Percentiles rank a stretch among this genome's conserved stretches.
phyloP scores from a whole-genome alignment of 2,797 vertebrate genomes.

The Pseudochaenichthys georgianus region DNA sequence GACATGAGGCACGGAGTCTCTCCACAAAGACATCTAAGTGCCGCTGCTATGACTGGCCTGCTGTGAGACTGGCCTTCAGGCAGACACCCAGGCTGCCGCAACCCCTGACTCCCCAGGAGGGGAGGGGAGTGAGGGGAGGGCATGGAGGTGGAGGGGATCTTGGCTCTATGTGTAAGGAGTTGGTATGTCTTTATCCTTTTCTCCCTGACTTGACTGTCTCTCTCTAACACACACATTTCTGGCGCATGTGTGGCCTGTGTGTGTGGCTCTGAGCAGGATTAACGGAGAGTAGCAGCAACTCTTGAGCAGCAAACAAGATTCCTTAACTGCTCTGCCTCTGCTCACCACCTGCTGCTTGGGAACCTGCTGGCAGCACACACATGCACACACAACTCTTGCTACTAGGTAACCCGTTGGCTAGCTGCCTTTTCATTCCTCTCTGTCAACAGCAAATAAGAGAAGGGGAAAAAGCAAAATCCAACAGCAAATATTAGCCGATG shows the following conservation, averaged over 20 bases:
- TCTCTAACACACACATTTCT: slow-evolving; percentile 17
- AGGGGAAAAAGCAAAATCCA: slow-evolving; percentile 79
- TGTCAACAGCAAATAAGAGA: slow-evolving; percentile 79
- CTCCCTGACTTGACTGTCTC: slow-evolving; percentile 21
- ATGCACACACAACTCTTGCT: slow-evolving; percentile 60
- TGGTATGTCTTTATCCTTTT: slow-evolving; percentile 52
- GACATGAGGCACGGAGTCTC: slow-evolving; percentile 74
- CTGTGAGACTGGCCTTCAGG: slow-evolving; percentile 78
- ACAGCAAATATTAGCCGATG: slow-evolving; percentile 84
- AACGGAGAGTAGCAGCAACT: slow-evolving; percentile 35
- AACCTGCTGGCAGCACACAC: slow-evolving; percentile 55
- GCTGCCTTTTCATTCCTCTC: slow-evolving; percentile 80
- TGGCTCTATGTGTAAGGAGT: slow-evolving; percentile 62
- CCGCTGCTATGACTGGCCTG: slow-evolving; percentile 59
- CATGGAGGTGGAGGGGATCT: slow-evolving; percentile 34
- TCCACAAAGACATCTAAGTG: slow-evolving; percentile 84
- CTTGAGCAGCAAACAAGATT: slow-evolving; percentile 51
- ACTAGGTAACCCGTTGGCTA: slow-evolving; percentile 82
- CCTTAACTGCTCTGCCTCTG: slow-evolving; percentile 32
- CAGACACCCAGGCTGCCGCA: slow-evolving; percentile 75
- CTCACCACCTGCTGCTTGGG: slow-evolving; percentile 71
- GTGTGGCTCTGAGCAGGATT: slow-evolving; percentile 34
- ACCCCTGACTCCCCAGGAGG: slow-evolving; percentile 56
- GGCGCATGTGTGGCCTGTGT: slow-evolving; percentile 33
- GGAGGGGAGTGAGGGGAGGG: slow-evolving; percentile 17